A percentile compares a stretch with the other conserved stretches of the same genome.
These are phyloP conservation scores for Craniophora ligustri DNA, from an alignment of 2,888 invertebrate species.

Conservation along the genomic window DNA sequence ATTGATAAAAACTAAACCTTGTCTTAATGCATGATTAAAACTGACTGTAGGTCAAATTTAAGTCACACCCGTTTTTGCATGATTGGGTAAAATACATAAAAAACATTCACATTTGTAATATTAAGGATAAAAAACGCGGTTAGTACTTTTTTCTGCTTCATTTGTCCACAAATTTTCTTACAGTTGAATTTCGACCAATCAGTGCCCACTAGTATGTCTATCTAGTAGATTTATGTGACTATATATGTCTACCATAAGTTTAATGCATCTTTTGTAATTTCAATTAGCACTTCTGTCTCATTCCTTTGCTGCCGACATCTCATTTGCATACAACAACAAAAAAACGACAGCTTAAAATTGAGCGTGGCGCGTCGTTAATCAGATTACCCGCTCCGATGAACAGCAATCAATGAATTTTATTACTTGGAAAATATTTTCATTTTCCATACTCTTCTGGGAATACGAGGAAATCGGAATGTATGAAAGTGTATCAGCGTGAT, in stretches of 20 bases:
- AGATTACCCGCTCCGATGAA: conserved; percentile 35
- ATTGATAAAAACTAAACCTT: too few species aligned
- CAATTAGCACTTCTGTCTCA: conserved; percentile 23
- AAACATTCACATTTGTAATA: too few species aligned
- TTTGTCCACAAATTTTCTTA: too few species aligned
- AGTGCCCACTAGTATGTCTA: too few species aligned
- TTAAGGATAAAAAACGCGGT: too few species aligned
- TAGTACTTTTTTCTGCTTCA: too few species aligned
- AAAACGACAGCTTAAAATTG: conserved; percentile 39
- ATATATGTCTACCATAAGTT: too few species aligned
- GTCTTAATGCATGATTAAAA: too few species aligned
- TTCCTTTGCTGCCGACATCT: not conserved
- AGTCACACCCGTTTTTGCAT: too few species aligned
- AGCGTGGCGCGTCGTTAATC: conserved; percentile 26
- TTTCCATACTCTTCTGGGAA: not conserved
- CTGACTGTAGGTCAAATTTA: too few species aligned
- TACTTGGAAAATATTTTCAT: conserved; percentile 16
- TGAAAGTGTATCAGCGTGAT: not conserved
- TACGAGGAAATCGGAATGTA: not conserved
- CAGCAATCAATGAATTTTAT: conserved; percentile 37
- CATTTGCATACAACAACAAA: conserved; percentile 48
- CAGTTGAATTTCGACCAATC: too few species aligned
- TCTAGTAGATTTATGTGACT: not conserved
- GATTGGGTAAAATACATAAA: too few species aligned
- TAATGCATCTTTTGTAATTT: not conserved